A percentile compares a stretch with the other conserved stretches of the same genome.
phyloP scores from a whole-genome alignment of 92 coral and sea anemone genomes.

The Chrysogorgia sp. region DNA sequence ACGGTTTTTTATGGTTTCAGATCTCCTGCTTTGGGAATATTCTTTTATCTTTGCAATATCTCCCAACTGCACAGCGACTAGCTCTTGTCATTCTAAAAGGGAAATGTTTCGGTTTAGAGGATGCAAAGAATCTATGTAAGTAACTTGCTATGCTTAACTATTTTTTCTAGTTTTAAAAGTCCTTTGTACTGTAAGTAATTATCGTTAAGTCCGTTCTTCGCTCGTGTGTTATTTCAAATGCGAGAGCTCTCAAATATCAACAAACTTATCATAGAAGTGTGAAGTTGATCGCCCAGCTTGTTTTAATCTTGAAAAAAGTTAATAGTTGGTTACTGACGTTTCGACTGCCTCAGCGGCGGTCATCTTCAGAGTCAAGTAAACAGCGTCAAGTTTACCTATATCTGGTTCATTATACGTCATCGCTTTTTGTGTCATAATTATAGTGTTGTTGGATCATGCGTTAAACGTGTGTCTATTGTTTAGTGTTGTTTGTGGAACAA shows the following conservation, averaged over 20 bases:
- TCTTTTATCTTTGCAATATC: conserved; percentile 83
- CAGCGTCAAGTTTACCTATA: no score
- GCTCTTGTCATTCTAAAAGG: conserved; percentile 79
- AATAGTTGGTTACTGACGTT: no score
- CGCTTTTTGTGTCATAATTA: no score
- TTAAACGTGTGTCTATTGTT: no score
- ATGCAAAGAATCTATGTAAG: conserved; percentile 69
- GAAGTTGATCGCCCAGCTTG: no score
- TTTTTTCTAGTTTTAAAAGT: not conserved
- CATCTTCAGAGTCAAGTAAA: no score
- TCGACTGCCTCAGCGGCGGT: no score
- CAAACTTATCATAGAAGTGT: not conserved
- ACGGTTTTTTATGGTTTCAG: not conserved
- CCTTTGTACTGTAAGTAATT: no score
- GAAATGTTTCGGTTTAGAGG: conserved; percentile 66
- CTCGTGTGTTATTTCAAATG: not conserved
- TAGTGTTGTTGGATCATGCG: no score
- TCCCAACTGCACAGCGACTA: conserved; percentile 81
- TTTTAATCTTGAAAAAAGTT: no score
- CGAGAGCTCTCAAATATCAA: not conserved
- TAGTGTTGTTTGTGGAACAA: no score
- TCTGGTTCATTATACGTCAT: no score
- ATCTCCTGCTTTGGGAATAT: conserved; percentile 62
- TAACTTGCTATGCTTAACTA: not conserved
- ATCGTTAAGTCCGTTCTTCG: not conserved